These are phyloP conservation scores for Lagocephalus sceleratus DNA, from an alignment of 2,797 vertebrate genomes.

Conservation along the genomic window DNA sequence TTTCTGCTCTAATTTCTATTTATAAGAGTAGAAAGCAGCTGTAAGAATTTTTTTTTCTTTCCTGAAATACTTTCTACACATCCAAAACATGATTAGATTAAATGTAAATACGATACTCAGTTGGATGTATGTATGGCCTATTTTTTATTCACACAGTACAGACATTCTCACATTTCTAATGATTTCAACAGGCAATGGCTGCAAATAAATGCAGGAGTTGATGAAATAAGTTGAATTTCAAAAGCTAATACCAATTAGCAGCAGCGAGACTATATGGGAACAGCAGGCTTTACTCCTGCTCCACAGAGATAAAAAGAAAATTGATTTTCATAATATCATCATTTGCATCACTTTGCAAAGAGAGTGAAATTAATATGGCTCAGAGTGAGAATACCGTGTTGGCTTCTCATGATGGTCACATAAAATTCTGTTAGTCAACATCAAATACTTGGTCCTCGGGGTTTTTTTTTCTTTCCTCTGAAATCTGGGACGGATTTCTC, in stretches of 20 bases:
- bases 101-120: too few relatives aligned
- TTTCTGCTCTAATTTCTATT: too few relatives aligned
- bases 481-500: constrained; percentile 29
- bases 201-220: constrained; percentile 35
- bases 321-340: constrained; percentile 21
- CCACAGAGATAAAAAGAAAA: constrained; percentile 38
- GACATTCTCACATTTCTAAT: too few relatives aligned
- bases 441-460: constrained; percentile 26
- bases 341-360: constrained; percentile 30
- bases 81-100: too few relatives aligned
- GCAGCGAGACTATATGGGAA: constrained; percentile 35
- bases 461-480: not conserved
- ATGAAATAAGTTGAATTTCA: constrained; percentile 40
- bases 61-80: not conserved
- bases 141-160: too few relatives aligned
- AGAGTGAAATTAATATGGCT: constrained; percentile 36
- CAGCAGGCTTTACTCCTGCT: constrained; percentile 16
- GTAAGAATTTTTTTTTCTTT: not conserved
- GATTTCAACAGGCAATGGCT: too few relatives aligned
- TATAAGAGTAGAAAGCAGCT: too few relatives aligned
- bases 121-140: too few relatives aligned
- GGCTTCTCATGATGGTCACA: constrained; percentile 29
- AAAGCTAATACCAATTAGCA: constrained; percentile 48
- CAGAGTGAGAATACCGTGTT: constrained; percentile 22
- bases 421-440: constrained; percentile 22